Evolutionary conservation across 2,797 vertebrate genomes (phyloP).

Genomic region (Neosilurus mollespiculum): DNA sequence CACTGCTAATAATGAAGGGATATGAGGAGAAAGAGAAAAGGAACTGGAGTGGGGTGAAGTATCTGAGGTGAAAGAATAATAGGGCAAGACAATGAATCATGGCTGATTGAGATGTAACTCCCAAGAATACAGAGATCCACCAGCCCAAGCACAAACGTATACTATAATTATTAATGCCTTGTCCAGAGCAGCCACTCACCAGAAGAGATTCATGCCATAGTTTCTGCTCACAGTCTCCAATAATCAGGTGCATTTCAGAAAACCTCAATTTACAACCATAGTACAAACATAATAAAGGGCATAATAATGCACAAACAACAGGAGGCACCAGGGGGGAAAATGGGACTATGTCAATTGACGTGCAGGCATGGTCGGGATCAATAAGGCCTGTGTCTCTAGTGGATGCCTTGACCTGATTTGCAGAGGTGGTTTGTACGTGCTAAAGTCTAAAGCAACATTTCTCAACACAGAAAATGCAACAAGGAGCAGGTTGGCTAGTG

Average conservation of each 20-base stretch:
- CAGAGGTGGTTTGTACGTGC: background rate
- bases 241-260: constrained; percentile 28
- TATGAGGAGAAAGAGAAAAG: constrained; percentile 58
- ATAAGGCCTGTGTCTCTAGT: background rate
- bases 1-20: constrained; percentile 63
- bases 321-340: background rate
- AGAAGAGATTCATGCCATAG: constrained; percentile 7
- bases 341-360: background rate
- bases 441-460: background rate
- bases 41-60: constrained; percentile 63
- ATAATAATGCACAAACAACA: background rate
- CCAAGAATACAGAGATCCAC: constrained; percentile 5
- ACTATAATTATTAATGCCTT: constrained; percentile 22
- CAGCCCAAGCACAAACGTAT: constrained; percentile 31
- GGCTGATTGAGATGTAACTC: constrained; percentile 41
- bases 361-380: background rate
- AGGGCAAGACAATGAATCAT: constrained; percentile 10
- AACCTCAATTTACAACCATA: background rate
- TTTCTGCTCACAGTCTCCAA: constrained; percentile 20
- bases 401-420: constrained; percentile 4
- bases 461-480: constrained; percentile 10
- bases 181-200: constrained; percentile 27
- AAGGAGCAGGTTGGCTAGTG: background rate
- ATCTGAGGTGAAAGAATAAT: constrained; percentile 44
- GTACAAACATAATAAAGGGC: background rate